A percentile compares a stretch with the other conserved stretches of the same genome.
phyloP scores from a whole-genome alignment of 2,888 invertebrate species.

The Steinernema hermaphroditum region DNA sequence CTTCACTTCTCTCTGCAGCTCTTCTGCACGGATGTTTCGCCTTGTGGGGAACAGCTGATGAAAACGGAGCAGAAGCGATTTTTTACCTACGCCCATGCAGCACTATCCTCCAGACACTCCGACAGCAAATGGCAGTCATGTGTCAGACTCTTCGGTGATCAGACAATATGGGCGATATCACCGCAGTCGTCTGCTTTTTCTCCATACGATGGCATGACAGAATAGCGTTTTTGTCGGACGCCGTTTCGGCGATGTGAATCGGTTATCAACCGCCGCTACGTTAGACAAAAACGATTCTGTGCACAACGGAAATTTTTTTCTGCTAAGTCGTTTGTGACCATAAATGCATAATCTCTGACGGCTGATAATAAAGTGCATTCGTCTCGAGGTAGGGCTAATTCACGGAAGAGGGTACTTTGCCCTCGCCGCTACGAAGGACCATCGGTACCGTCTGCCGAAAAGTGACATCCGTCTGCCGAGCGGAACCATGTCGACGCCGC shows the following conservation, averaged over 20 bases:
- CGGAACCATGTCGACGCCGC: neutral
- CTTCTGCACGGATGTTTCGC: too few species aligned
- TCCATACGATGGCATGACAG: neutral
- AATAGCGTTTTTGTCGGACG: constrained; percentile 19
- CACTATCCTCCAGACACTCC: neutral
- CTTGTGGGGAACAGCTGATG: too few species aligned
- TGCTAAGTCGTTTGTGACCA: constrained; percentile 22
- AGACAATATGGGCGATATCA: constrained; percentile 6
- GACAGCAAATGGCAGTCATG: constrained; percentile 19
- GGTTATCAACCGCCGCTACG: neutral
- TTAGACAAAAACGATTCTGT: constrained; percentile 27
- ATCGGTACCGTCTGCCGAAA: constrained; percentile 21
- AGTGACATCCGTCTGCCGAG: constrained; percentile 12
- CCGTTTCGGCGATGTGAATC: constrained; percentile 25
- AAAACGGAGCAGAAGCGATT: neutral
- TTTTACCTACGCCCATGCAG: neutral
- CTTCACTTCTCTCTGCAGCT: too few species aligned
- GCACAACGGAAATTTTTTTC: constrained; percentile 28
- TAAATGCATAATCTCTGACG: constrained; percentile 18
- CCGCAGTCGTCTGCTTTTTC: neutral
- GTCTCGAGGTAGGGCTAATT: constrained; percentile 28
- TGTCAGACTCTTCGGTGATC: neutral
- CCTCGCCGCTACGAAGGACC: neutral
- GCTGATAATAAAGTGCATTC: constrained; percentile 28
- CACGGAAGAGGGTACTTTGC: constrained; percentile 27